Evolutionary conservation across 2,888 invertebrate genomes (phyloP), one percentile per base, ranked within the genome.

Genomic region (Rhagonycha lutea): DNA sequence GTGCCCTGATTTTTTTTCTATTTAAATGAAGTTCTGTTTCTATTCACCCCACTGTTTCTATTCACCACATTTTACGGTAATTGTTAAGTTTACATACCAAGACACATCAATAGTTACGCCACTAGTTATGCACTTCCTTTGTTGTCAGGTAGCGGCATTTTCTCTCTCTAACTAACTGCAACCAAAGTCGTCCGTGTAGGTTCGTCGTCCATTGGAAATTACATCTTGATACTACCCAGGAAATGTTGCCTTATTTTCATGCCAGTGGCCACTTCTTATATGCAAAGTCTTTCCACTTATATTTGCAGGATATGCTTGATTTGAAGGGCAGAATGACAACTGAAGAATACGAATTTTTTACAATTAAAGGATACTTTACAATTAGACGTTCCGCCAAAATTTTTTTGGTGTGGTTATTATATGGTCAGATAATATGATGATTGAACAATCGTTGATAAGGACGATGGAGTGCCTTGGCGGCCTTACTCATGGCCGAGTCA

Each of bases 221-320:
- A 12, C 84, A 86, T 80, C 75, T 85, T 24, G 26, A 80, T 18
- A 78, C 75, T 67, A 71, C 84, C 4, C 69, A 79, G 72, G 76
- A 73, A 75, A 85, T 86, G 82, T n/a, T 86, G 60, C 85, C 86
- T 9, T 83, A 79, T 79, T 86, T 86, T 78, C 83, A 86, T 80
- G 84, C 85, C 18, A 78, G 73, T 68, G 86, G 86, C n/a, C 85
- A 88, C 81, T 85, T 85, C 69, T 70, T 79, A 7, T 86, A 87
- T 79, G 84, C 85, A 23, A 85, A 85, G 79, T 83, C 80, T 62
- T 76, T 76, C n/a, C 84, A 86, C 60, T 65, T 87, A n/a, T 86
- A 86, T 81, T 73, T 87, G 18, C 87, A 87, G 82, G 85, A 86
- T 79, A 87, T 75, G 28, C 18, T 18, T 18, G 18, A 18, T 18